A percentile compares a stretch with the other conserved stretches of the same genome.
Evolutionary conservation across 1,140 invertebrate species (phyloP).

Genomic region (Trichogramma pretiosum): DNA sequence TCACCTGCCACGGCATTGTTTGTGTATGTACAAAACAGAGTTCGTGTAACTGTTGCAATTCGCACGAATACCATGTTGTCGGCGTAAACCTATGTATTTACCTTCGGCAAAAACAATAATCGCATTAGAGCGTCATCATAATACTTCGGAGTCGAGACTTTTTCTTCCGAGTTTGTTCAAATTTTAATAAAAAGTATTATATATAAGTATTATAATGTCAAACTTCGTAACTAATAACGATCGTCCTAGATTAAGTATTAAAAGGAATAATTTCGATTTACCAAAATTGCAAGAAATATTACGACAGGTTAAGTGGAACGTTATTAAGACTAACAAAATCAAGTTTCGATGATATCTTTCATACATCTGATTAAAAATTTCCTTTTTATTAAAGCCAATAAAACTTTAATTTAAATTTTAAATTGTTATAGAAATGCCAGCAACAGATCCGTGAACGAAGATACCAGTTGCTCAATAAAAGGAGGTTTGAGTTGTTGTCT

Average conservation of each 20-base stretch:
- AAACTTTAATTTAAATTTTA: neutral
- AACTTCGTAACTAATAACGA: neutral
- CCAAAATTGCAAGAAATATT: slow-evolving; percentile 36
- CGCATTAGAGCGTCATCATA: no score
- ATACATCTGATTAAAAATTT: neutral
- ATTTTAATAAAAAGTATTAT: no score
- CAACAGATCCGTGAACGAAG: slow-evolving; percentile 35
- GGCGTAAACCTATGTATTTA: no score
- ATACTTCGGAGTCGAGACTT: no score
- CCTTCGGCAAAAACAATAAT: no score
- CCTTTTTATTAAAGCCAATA: slow-evolving; percentile 4
- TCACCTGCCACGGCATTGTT: no score
- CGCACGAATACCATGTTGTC: no score
- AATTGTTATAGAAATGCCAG: slow-evolving; percentile 32
- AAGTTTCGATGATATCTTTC: no score
- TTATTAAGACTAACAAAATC: slow-evolving; percentile 1
- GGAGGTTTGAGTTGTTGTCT: slow-evolving; percentile 20
- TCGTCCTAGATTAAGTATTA: neutral
- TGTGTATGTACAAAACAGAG: no score
- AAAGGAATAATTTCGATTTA: neutral
- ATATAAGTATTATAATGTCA: neutral
- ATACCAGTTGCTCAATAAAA: slow-evolving; percentile 29
- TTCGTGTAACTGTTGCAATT: no score
- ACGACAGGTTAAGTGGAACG: slow-evolving; percentile 33
- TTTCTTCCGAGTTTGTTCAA: no score